These are phyloP conservation scores for Megaceryle maxima DNA, from an alignment of 2,113 vertebrate genomes.

Conservation along the genomic window DNA sequence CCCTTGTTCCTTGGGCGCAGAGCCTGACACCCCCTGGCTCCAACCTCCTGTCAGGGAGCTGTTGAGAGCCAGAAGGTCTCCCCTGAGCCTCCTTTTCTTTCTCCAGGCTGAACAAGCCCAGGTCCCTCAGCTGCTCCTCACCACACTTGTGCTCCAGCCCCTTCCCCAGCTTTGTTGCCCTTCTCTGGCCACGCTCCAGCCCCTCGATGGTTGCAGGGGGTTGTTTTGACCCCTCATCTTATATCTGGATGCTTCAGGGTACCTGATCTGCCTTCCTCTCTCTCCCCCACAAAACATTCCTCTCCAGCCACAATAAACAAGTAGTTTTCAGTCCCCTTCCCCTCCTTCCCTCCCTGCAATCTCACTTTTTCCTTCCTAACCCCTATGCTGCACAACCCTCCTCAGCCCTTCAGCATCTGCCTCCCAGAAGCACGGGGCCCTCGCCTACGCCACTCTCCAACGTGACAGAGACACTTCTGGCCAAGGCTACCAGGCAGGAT, in stretches of 20 bases:
- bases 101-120: too few species aligned
- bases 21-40: too few species aligned
- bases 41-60: too few species aligned
- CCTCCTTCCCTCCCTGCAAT: neutral
- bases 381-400: accelerated
- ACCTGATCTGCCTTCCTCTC: neutral
- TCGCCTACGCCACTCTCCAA: neutral
- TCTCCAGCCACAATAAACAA: neutral
- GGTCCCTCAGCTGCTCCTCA: too few species aligned
- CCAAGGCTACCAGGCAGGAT: neutral
- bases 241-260: neutral
- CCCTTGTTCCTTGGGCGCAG: too few species aligned
- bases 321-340: neutral
- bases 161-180: too few species aligned
- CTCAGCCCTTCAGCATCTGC: neutral
- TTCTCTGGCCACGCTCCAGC: too few species aligned
- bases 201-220: too few species aligned
- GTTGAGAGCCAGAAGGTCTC: too few species aligned
- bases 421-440: neutral
- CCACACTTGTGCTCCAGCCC: too few species aligned
- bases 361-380: neutral
- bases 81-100: too few species aligned
- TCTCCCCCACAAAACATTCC: neutral
- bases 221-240: too few species aligned
- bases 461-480: neutral